Evolutionary conservation across 23 tunicate genomes (phyloP), one percentile per base, ranked within the genome.

Genomic region (Aplidium turbinatum): DNA sequence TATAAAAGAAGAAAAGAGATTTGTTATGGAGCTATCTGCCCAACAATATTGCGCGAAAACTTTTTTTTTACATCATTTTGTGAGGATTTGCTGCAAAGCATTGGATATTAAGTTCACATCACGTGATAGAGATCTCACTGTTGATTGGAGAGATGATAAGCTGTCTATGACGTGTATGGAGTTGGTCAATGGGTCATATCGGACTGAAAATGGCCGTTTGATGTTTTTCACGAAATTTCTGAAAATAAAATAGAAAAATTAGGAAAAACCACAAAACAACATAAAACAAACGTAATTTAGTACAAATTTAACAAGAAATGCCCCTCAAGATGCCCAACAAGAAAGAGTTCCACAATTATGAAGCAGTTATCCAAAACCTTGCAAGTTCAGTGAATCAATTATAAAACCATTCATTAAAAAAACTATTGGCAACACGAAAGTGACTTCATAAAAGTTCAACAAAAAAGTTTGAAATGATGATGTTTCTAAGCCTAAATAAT

Each of bases 141-240:
- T 22, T 55, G 20, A 18, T 21, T 55, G 62, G 7, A 55, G 7
- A 16, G 62, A 55, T 11, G 62, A 13, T 18, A 55, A 21, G 62
- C 25, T 55, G 20, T 62, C 68, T 7, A 62, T n/a, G 19, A 62
- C 68, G 39, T 32, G 68, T 7, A 62, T 38, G 3, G 73, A 35
- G 7, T 29, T 21, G 25, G 73, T 66, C 3, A 66, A 16, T 13
- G 73, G 73, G 27, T 66, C 52, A 22, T 66, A 66, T 18, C 29
- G 73, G 28, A 66, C 16, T 16, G 20, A 29, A 32, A 62, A 62
- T 7, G 68, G 68, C 4, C 68, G 36, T 62, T 30, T 62, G 11
- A 62, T 26, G 5, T 30, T 23, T 32, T 62, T 27, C 18, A 62
- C 9, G 30, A 62, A 62, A 5, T 62, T 32, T 29, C 68, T 62